A percentile compares a stretch with the other conserved stretches of the same genome.
Evolutionary conservation across 2,113 vertebrate genomes (phyloP).

Genomic region (Diadophis punctatus): DNA sequence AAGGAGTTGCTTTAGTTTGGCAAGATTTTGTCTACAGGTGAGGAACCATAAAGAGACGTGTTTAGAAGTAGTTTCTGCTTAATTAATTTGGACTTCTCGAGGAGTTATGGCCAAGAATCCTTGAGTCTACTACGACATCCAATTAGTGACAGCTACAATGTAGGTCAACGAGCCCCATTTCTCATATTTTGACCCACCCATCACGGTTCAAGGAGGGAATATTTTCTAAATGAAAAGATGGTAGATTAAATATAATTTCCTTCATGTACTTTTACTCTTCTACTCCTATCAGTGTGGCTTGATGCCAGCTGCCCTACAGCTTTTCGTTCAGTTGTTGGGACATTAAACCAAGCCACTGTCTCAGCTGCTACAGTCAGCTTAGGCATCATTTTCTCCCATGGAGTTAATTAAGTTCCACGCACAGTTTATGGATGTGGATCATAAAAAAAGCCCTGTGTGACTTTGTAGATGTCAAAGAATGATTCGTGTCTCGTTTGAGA

Average conservation of each 20-base stretch:
- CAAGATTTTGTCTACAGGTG: neutral
- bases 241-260: constrained; percentile 64
- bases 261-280: constrained; percentile 53
- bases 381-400: constrained; percentile 44
- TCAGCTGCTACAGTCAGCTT: constrained; percentile 58
- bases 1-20: neutral
- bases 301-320: constrained; percentile 52
- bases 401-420: constrained; percentile 68
- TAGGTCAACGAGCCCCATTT: neutral
- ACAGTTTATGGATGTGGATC: constrained; percentile 56
- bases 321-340: constrained; percentile 61
- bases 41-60: neutral
- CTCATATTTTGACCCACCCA: constrained; percentile 9
- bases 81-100: neutral
- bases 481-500: constrained; percentile 51
- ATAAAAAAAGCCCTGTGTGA: constrained; percentile 54
- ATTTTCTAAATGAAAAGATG: constrained; percentile 31
- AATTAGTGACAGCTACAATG: neutral
- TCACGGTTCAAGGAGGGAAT: constrained; percentile 20
- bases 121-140: neutral
- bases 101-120: neutral
- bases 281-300: constrained; percentile 51
- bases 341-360: constrained; percentile 62
- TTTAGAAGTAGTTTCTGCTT: neutral
- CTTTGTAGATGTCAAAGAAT: constrained; percentile 55